phyloP scores from a whole-genome alignment of 1,140 invertebrate species.

The Oedothorax gibbosus region DNA sequence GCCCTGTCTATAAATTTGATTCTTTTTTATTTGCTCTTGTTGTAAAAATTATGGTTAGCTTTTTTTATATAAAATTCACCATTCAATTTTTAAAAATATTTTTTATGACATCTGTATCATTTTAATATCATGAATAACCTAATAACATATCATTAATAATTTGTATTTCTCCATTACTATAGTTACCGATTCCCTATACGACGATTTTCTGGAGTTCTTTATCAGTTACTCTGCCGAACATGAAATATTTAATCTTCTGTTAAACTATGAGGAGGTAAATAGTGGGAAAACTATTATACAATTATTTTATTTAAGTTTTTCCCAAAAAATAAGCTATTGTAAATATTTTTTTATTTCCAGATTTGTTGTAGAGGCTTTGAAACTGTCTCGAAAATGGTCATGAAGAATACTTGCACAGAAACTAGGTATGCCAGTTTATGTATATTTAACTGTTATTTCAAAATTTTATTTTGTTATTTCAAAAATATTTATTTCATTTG shows the following conservation, averaged over 20 bases:
- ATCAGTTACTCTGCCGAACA: slow-evolving; percentile 48
- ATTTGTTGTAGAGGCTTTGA: slow-evolving; percentile 43
- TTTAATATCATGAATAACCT: no score
- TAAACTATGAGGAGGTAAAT: slow-evolving; percentile 54
- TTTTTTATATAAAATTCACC: not conserved
- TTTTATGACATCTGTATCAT: no score
- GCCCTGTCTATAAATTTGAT: not conserved
- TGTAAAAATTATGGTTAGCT: not conserved
- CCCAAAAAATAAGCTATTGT: not conserved
- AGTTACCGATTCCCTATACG: slow-evolving; percentile 27
- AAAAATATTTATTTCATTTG: not conserved
- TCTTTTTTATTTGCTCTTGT: not conserved
- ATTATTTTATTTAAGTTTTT: not conserved
- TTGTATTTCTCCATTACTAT: slow-evolving; percentile 7
- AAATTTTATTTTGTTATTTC: not conserved
- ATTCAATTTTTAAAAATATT: no score
- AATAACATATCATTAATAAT: no score
- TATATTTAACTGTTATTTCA: not conserved
- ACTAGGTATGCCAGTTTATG: slow-evolving; percentile 13
- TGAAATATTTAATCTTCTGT: slow-evolving; percentile 40
- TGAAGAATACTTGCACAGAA: slow-evolving; percentile 11
- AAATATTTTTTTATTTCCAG: not conserved
- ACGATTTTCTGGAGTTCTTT: slow-evolving; percentile 48
- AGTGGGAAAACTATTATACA: no score
- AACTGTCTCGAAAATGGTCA: not conserved